phyloP scores from a whole-genome alignment of 2,888 invertebrate species.

The Smittia sp. region DNA sequence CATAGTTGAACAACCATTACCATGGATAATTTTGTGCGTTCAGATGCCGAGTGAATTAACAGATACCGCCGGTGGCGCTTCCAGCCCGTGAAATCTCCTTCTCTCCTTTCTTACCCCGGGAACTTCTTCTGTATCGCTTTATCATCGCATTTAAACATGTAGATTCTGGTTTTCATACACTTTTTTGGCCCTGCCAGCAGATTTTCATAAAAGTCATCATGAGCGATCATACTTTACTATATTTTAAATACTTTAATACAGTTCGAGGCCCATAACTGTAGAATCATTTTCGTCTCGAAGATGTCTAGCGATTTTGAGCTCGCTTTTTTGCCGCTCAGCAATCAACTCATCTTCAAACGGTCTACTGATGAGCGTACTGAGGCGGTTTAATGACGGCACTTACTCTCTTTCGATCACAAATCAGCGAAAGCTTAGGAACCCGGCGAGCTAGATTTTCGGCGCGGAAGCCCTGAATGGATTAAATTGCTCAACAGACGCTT shows the following conservation, averaged over 20 bases:
- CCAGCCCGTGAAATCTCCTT: neutral
- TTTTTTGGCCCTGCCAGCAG: slow-evolving; percentile 5
- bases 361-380: slow-evolving; percentile 18
- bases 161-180: slow-evolving; percentile 10
- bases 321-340: neutral
- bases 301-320: slow-evolving; percentile 21
- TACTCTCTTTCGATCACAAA: neutral
- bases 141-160: slow-evolving; percentile 39
- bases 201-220: slow-evolving; percentile 38
- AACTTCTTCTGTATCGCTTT: slow-evolving; percentile 4
- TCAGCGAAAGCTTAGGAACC: no score
- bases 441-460: neutral
- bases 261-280: slow-evolving; percentile 25
- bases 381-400: neutral
- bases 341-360: neutral
- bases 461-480: neutral
- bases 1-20: slow-evolving; percentile 23
- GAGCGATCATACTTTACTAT: slow-evolving; percentile 20
- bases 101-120: neutral
- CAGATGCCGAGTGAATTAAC: slow-evolving; percentile 33
- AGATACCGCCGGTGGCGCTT: neutral
- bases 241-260: slow-evolving; percentile 21
- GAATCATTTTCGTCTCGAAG: slow-evolving; percentile 40
- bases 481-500: slow-evolving; percentile 12
- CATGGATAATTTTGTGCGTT: slow-evolving; percentile 39